phyloP scores from a whole-genome alignment of 2,113 vertebrate species.

The Boleophthalmus pectinirostris region DNA sequence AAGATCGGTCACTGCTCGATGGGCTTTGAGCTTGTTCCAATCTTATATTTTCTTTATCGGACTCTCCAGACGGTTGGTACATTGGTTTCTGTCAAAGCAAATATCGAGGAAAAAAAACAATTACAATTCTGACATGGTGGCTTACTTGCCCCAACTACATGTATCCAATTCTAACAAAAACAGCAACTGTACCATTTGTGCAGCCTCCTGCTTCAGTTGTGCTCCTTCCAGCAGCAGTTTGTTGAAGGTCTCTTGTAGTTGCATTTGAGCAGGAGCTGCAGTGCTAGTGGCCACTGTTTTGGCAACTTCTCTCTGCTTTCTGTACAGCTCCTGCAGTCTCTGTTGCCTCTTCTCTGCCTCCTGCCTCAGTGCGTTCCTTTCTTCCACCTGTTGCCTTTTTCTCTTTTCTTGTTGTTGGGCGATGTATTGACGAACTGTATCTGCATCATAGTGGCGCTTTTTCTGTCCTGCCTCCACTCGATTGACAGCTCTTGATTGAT shows the following conservation, averaged over 20 bases:
- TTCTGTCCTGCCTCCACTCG: constrained; percentile 67
- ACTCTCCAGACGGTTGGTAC: constrained; percentile 97
- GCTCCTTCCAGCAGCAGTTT: constrained; percentile 82
- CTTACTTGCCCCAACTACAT: not conserved
- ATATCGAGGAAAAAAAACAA: not conserved
- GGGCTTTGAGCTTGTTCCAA: constrained; percentile 88
- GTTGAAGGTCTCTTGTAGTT: constrained; percentile 84
- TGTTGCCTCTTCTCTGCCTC: constrained; percentile 75
- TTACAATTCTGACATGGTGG: not conserved
- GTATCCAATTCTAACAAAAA: constrained; percentile 44
- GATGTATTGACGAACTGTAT: constrained; percentile 90
- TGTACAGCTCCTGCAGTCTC: constrained; percentile 93
- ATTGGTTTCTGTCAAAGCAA: constrained; percentile 73
- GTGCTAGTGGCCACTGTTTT: constrained; percentile 51
- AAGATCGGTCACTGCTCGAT: constrained; percentile 92
- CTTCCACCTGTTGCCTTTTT: constrained; percentile 86
- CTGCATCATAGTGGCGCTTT: constrained; percentile 90
- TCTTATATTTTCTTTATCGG: constrained; percentile 95
- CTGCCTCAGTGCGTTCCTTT: constrained; percentile 86
- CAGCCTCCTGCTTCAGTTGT: constrained; percentile 70
- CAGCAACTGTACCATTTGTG: constrained; percentile 16
- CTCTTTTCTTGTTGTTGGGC: constrained; percentile 90
- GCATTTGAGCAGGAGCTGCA: constrained; percentile 73
- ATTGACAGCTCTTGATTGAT: constrained; percentile 73
- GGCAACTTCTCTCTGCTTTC: constrained; percentile 80